A percentile compares a stretch with the other conserved stretches of the same genome.
Evolutionary conservation across 2,888 invertebrate genomes (phyloP).

Genomic region (Lomographa bimaculata): DNA sequence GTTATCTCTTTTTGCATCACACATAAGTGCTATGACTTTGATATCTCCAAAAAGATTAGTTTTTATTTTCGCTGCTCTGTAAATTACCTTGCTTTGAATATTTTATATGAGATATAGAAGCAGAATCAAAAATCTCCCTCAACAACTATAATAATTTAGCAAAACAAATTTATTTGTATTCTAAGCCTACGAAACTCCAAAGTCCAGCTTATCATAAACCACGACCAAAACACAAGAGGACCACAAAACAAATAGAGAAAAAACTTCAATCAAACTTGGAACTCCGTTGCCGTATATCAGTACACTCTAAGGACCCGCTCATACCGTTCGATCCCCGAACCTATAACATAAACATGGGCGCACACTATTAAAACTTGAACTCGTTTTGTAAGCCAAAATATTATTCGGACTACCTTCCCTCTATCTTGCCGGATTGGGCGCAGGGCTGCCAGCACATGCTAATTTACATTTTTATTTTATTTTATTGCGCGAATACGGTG

Average conservation of each 20-base stretch:
- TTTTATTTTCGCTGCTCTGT: too few species aligned
- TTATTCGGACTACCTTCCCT: slow-evolving; percentile 79
- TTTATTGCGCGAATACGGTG: slow-evolving; percentile 43
- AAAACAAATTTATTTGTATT: too few species aligned
- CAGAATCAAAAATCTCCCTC: too few species aligned
- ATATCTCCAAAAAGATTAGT: too few species aligned
- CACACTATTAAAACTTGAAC: slow-evolving; percentile 83
- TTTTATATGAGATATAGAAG: too few species aligned
- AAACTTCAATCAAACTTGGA: slow-evolving; percentile 39
- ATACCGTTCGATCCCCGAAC: slow-evolving; percentile 55
- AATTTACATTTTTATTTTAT: slow-evolving; percentile 74
- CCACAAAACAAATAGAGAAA: slow-evolving; percentile 23
- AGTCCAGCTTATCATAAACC: slow-evolving; percentile 16
- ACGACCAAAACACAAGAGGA: slow-evolving; percentile 26
- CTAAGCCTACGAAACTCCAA: too few species aligned
- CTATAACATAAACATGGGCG: slow-evolving; percentile 79
- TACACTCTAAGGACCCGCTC: slow-evolving; percentile 47
- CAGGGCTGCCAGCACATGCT: slow-evolving; percentile 65
- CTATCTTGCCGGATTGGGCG: slow-evolving; percentile 58
- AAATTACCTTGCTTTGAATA: too few species aligned
- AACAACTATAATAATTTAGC: too few species aligned
- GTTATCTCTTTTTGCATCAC: too few species aligned
- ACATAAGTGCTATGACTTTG: too few species aligned
- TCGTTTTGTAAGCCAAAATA: slow-evolving; percentile 83
- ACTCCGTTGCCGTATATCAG: slow-evolving; percentile 38